Percentiles rank a stretch among this genome's conserved stretches.
These are phyloP conservation scores for Gryllus bimaculatus DNA, from an alignment of 1,140 invertebrate genomes.

Conservation along the genomic window DNA sequence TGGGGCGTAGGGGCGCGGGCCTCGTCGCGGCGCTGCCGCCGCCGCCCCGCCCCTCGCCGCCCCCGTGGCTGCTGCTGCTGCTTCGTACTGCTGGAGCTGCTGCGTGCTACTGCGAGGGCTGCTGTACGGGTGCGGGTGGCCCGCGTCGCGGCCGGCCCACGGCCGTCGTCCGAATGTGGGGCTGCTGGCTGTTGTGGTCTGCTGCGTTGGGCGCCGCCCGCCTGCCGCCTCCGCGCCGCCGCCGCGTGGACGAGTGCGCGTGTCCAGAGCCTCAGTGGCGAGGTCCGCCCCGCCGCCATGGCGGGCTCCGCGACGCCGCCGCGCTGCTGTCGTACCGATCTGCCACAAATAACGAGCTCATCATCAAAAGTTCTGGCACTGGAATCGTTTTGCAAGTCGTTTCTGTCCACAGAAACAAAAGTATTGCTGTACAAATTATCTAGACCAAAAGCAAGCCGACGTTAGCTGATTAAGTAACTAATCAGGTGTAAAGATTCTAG, in stretches of 20 bases:
- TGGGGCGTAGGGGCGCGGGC: background rate
- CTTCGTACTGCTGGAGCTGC: background rate
- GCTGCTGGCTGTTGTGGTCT: constrained; percentile 4
- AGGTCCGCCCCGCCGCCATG: constrained; percentile 9
- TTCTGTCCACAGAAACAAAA: too few species aligned
- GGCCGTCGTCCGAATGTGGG: background rate
- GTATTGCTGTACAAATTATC: too few species aligned
- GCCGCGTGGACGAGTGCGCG: background rate
- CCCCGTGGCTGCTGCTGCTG: constrained; percentile 7
- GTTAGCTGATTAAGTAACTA: too few species aligned
- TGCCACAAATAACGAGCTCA: constrained; percentile 1
- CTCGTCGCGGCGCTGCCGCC: background rate
- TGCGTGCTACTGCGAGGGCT: background rate
- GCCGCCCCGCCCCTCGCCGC: background rate
- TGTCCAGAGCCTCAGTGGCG: background rate
- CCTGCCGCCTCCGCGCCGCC: too few species aligned
- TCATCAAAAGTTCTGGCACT: too few species aligned
- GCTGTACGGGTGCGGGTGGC: background rate
- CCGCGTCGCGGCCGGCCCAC: background rate
- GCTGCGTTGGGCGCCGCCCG: background rate
- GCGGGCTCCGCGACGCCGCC: constrained; percentile 16
- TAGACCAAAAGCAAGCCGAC: too few species aligned
- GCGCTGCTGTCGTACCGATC: constrained; percentile 14
- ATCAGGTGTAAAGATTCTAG: too few species aligned
- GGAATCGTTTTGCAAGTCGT: too few species aligned